Base-by-base conservation (phyloP, 2,113 vertebrate genomes). In the Heptranchias perlo region DNA sequence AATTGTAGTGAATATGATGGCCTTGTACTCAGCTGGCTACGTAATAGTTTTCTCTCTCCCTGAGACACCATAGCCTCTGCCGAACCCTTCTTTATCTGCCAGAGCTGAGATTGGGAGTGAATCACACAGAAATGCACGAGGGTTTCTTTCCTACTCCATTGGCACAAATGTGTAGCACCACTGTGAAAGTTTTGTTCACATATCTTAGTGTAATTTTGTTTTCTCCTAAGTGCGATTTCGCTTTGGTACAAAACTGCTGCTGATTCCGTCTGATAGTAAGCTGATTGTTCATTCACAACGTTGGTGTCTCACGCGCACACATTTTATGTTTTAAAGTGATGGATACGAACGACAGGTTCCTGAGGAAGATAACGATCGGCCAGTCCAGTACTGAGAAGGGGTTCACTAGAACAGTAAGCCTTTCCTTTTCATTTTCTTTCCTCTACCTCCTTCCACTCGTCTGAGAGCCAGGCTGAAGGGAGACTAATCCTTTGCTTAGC, bases 291-390 rank as follows among this genome's bases (percentile, higher is more conserved):
- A 89, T 89, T 89, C 25, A 7, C 8, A 86, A 5, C 11, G 54
- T 35, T 39, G 35, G 87, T 61, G 31, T n/a, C 58, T 62, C 58
- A 62, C 2, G 21, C 14, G 39, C 54, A 7, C 7, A 35, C 47
- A 62, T 96, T 94, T 1, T 87, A 95, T 62, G 96, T 62, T 8
- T 96, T 44, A 0, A 96, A 99, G 99, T 99, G 61, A 96, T 99
- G 97, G 99, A 99, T 96, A 99, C 99, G 96, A 99, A 99, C 64
- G 99, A 99, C 96, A 98, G 99, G 35, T 99, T 99, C 97, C 98
- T 99, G 96, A 98, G 99, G 97, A 99, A 99, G 97, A 98, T 99
- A 97, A 99, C 99, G 0, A 98, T 99, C 76, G 99, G 99, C 78
- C 99, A 99, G 97, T 97, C 99, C 39, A 97, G 98, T 1, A 99